A percentile compares a stretch with the other conserved stretches of the same genome.
phyloP scores from a whole-genome alignment of 2,888 invertebrate species.

The Fragum sueziense region DNA sequence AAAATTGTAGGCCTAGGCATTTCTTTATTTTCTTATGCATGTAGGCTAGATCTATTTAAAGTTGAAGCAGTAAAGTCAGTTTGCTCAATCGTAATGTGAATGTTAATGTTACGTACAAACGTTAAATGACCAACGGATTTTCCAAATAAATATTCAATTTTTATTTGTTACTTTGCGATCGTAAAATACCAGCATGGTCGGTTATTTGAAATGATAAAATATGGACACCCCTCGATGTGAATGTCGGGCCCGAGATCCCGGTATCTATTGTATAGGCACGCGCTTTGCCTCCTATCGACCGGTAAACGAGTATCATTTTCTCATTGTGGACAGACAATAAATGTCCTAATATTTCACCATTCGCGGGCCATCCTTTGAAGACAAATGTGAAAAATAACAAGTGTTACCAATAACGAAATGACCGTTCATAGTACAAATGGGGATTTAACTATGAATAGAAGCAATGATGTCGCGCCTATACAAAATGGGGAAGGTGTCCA shows the following conservation, averaged over 20 bases:
- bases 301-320: constrained; percentile 56
- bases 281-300: constrained; percentile 41
- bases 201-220: constrained; percentile 4
- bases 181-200: not conserved
- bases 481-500: not conserved
- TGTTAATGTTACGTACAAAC: too few species aligned
- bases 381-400: constrained; percentile 26
- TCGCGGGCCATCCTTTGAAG: constrained; percentile 46
- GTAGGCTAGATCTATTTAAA: not conserved
- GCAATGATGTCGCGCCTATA: not conserved
- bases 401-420: constrained; percentile 28
- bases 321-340: constrained; percentile 49
- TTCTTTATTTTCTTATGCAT: not conserved
- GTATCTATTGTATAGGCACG: constrained; percentile 55
- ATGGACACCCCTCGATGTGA: constrained; percentile 43
- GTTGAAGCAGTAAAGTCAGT: not conserved
- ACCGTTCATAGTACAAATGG: constrained; percentile 6
- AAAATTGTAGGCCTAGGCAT: not conserved
- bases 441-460: constrained; percentile 7
- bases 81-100: too few species aligned
- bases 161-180: not conserved
- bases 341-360: constrained; percentile 63
- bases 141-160: too few species aligned
- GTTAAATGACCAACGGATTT: too few species aligned
- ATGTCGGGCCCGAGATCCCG: constrained; percentile 8